These are phyloP conservation scores for Morpho achilles DNA, from an alignment of 2,888 invertebrate genomes.

Conservation along the genomic window DNA sequence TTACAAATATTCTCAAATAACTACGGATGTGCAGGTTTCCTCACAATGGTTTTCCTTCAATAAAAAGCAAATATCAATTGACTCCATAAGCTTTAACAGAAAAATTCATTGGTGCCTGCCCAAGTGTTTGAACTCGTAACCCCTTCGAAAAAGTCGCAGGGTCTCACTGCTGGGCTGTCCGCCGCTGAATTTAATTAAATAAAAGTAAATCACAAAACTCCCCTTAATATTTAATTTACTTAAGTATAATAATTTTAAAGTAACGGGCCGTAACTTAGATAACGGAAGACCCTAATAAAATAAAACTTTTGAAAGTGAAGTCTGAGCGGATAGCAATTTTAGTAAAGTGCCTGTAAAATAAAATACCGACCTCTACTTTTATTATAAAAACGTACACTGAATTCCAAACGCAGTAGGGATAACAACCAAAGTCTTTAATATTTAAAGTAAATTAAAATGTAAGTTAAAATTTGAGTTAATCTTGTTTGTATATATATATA, in stretches of 20 bases:
- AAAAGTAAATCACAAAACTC: conserved; percentile 3
- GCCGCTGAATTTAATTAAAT: background rate
- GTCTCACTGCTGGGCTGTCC: background rate
- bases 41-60: no score
- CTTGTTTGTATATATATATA: no score
- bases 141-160: no score
- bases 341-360: conserved; percentile 5
- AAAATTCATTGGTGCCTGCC: no score
- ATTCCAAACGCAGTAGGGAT: background rate
- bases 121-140: no score
- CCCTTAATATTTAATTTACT: conserved; percentile 4
- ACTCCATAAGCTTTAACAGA: no score
- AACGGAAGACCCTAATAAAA: conserved; percentile 9
- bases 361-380: conserved; percentile 1
- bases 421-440: no score
- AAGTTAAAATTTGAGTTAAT: no score
- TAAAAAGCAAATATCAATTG: no score
- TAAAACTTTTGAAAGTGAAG: conserved; percentile 5
- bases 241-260: conserved; percentile 5
- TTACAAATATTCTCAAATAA: no score
- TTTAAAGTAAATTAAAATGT: no score
- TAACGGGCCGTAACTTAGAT: conserved; percentile 1
- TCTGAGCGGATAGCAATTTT: conserved; percentile 3
- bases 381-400: background rate
- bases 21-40: no score